Conservation (phyloP, 2,888 invertebrate genomes). For the Tryphoninae sp. region DNA sequence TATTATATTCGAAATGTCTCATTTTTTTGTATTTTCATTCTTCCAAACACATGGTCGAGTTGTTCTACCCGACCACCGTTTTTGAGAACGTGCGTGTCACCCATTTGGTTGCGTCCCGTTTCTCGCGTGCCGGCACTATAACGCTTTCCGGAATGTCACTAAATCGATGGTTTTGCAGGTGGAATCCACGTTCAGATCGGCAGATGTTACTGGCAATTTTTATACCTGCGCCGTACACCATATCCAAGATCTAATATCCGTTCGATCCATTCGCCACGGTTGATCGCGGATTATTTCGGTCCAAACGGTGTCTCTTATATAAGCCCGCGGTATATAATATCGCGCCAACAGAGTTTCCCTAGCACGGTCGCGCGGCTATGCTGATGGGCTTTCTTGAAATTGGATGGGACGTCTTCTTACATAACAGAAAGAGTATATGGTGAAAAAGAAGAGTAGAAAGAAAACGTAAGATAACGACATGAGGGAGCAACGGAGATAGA, state of each 20-base stretch:
- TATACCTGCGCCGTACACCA: not conserved
- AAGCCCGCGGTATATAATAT: constrained; percentile 28
- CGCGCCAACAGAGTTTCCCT: constrained; percentile 32
- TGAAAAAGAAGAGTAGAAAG: constrained; percentile 13
- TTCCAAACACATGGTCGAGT: not conserved
- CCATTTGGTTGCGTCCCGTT: not conserved
- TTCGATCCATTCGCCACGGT: constrained; percentile 55
- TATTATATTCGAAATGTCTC: not conserved
- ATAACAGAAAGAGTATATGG: constrained; percentile 21
- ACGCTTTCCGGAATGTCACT: not conserved
- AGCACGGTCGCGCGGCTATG: constrained; percentile 52
- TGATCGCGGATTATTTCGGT: constrained; percentile 55
- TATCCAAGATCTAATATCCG: constrained; percentile 4
- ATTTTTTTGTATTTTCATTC: not conserved
- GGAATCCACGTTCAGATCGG: not conserved
- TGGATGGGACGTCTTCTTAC: constrained; percentile 57
- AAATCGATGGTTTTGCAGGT: not conserved
- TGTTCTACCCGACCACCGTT: constrained; percentile 1
- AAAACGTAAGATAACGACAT: constrained; percentile 60
- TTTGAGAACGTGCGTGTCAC: not conserved
- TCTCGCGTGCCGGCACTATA: not conserved
- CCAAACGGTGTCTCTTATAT: constrained; percentile 30
- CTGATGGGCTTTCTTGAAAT: constrained; percentile 62
- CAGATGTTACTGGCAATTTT: not conserved
- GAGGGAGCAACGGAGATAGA: constrained; percentile 28